Conservation (phyloP, 2,888 invertebrate genomes). For the Hirtodrosophila histrioides region DNA sequence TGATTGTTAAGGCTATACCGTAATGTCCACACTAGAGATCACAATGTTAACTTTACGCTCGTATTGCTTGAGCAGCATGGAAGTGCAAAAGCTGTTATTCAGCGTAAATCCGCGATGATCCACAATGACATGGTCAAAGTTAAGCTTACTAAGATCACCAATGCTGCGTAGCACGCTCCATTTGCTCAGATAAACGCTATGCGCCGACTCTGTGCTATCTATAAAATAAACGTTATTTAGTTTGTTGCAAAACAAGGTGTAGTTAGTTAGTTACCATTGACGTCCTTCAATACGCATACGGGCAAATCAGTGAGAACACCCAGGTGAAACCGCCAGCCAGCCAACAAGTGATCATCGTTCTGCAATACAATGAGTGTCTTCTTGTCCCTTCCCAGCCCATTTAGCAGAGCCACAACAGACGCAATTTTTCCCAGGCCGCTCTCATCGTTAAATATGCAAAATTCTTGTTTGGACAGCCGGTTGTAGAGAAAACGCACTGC, state of each 20-base stretch:
- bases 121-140: slow-evolving; percentile 81
- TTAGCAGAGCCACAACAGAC: slow-evolving; percentile 75
- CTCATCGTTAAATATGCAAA: slow-evolving; percentile 83
- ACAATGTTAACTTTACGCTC: slow-evolving; percentile 81
- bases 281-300: slow-evolving; percentile 72
- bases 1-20: slow-evolving; percentile 63
- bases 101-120: slow-evolving; percentile 82
- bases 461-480: slow-evolving; percentile 76
- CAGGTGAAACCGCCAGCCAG: slow-evolving; percentile 83
- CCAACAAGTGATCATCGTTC: slow-evolving; percentile 77
- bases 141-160: slow-evolving; percentile 75
- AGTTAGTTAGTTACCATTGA: slow-evolving; percentile 59
- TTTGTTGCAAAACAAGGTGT: background rate
- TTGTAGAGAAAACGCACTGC: slow-evolving; percentile 80
- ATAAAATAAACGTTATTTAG: background rate
- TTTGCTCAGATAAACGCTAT: slow-evolving; percentile 81
- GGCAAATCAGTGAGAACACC: slow-evolving; percentile 73
- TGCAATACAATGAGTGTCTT: slow-evolving; percentile 80
- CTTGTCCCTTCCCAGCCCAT: slow-evolving; percentile 58
- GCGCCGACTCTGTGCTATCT: slow-evolving; percentile 75
- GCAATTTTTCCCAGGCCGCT: slow-evolving; percentile 82
- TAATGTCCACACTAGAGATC: slow-evolving; percentile 82
- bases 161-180: slow-evolving; percentile 81
- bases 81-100: slow-evolving; percentile 81
- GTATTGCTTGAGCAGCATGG: slow-evolving; percentile 81